These are phyloP conservation scores for Euborellia annulipes DNA, from an alignment of 1,140 invertebrate species.

Conservation along the genomic window DNA sequence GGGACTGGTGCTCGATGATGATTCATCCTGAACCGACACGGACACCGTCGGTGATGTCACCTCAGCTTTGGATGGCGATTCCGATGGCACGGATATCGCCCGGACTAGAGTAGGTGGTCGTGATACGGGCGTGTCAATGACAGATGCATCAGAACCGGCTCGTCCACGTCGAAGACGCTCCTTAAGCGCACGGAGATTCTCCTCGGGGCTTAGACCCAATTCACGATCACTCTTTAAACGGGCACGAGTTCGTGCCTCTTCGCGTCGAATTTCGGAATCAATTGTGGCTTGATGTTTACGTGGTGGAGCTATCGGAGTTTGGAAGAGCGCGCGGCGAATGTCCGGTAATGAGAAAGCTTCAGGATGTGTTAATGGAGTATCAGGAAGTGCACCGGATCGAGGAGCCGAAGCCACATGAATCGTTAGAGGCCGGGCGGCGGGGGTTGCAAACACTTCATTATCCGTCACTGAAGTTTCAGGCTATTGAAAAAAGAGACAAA, in stretches of 20 bases:
- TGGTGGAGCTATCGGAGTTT: conserved; percentile 31
- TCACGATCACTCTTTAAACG: conserved; percentile 54
- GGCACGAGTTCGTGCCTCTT: conserved; percentile 48
- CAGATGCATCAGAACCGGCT: no score
- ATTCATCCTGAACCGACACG: no score
- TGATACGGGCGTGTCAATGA: no score
- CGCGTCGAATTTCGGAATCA: conserved; percentile 30
- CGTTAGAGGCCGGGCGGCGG: no score
- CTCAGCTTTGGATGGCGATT: no score
- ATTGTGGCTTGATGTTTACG: conserved; percentile 27
- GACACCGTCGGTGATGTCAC: no score
- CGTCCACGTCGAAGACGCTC: conserved; percentile 13
- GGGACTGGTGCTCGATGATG: no score
- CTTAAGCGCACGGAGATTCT: conserved; percentile 39
- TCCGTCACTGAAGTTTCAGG: background rate
- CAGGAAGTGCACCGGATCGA: conserved; percentile 12
- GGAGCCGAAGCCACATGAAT: background rate
- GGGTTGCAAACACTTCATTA: no score
- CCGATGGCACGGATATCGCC: no score
- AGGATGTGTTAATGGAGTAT: conserved; percentile 20
- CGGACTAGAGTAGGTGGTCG: no score
- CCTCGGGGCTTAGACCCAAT: conserved; percentile 52
- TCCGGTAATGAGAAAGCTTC: conserved; percentile 24
- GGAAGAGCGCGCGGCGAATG: conserved; percentile 20
- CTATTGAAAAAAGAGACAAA: no score